These are phyloP conservation scores for Phorcus lineatus DNA, from an alignment of 2,888 invertebrate genomes.

Conservation along the genomic window DNA sequence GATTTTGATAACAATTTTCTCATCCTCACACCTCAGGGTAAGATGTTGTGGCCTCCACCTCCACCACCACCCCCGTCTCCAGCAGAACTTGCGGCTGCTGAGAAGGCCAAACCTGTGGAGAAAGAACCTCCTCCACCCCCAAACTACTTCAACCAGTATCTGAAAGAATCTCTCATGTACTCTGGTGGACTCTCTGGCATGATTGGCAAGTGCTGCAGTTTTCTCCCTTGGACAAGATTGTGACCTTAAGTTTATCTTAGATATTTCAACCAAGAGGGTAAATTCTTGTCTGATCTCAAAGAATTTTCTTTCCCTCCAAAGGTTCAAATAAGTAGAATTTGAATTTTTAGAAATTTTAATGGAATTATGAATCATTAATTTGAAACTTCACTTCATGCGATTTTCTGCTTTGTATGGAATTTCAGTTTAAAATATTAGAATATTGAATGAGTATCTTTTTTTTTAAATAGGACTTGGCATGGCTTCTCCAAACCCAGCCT, in stretches of 20 bases:
- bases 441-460: neutral
- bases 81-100: conserved; percentile 59
- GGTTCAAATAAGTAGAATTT: neutral
- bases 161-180: conserved; percentile 71
- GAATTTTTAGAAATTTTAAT: neutral
- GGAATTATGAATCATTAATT: neutral
- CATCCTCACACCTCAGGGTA: neutral
- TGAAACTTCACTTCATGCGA: neutral
- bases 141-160: conserved; percentile 83
- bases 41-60: conserved; percentile 45
- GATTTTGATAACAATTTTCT: too few relatives aligned
- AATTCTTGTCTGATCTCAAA: too few relatives aligned
- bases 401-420: neutral
- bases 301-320: too few relatives aligned
- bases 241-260: too few relatives aligned
- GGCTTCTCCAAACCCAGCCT: conserved; percentile 88
- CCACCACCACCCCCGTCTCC: conserved; percentile 80
- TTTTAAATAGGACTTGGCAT: conserved; percentile 81
- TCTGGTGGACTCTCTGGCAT: conserved; percentile 67
- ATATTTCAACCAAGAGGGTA: too few relatives aligned
- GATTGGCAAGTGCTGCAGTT: conserved; percentile 48
- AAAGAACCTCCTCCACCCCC: conserved; percentile 75
- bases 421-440: neutral
- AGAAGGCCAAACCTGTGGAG: conserved; percentile 49
- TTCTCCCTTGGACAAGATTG: neutral